phyloP scores from a whole-genome alignment of 2,797 vertebrate species.

The Chelidonichthys spinosus region DNA sequence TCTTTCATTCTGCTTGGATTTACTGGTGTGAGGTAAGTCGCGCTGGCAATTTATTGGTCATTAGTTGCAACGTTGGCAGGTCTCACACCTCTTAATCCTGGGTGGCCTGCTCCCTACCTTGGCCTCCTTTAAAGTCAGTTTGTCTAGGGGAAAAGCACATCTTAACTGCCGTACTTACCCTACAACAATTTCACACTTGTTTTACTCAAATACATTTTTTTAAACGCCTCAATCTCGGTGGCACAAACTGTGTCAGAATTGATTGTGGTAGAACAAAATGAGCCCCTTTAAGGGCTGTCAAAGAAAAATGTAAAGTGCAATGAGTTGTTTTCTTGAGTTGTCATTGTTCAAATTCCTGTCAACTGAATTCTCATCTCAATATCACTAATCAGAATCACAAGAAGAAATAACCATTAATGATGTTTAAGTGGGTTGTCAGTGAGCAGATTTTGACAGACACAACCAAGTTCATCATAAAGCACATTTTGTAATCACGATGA shows the following conservation, averaged over 20 bases:
- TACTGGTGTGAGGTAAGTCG: slow-evolving; percentile 35
- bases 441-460: background rate
- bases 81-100: slow-evolving; percentile 60
- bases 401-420: background rate
- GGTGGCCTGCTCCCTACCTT: slow-evolving; percentile 46
- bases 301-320: background rate
- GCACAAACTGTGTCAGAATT: background rate
- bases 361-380: too few relatives aligned
- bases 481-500: background rate
- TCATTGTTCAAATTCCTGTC: background rate
- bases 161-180: background rate
- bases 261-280: background rate
- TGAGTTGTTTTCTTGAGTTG: background rate
- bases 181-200: background rate
- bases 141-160: slow-evolving; percentile 1
- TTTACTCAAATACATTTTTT: background rate
- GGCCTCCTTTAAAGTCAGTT: slow-evolving; percentile 20
- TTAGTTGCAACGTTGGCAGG: slow-evolving; percentile 50
- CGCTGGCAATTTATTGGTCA: slow-evolving; percentile 48
- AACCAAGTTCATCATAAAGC: background rate
- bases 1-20: slow-evolving; percentile 37
- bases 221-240: background rate
- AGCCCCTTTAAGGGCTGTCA: background rate
- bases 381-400: background rate
- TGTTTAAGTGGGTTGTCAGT: background rate